Evolutionary conservation across 1,140 invertebrate genomes (phyloP).

Genomic region (Drosophila fuyamai): DNA sequence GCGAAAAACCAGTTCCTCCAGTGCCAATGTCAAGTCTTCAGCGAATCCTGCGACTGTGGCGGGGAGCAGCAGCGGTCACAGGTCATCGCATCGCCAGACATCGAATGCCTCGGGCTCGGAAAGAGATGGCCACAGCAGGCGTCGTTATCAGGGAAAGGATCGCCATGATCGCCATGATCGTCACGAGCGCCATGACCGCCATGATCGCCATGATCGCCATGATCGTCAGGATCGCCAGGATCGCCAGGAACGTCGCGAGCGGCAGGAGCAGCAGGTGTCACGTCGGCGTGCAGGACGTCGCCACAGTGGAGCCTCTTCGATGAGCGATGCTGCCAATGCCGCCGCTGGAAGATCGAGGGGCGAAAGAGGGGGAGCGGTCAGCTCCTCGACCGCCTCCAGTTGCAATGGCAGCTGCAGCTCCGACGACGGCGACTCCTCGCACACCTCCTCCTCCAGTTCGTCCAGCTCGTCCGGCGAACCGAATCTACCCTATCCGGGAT

Average conservation of each 20-base stretch:
- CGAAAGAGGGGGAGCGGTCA: slow-evolving; percentile 33
- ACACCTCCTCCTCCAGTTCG: slow-evolving; percentile 78
- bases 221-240: slow-evolving; percentile 15
- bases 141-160: slow-evolving; percentile 54
- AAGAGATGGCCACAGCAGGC: slow-evolving; percentile 10
- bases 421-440: slow-evolving; percentile 86
- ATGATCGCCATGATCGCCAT: slow-evolving; percentile 2
- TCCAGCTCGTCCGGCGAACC: slow-evolving; percentile 86
- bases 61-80: background rate
- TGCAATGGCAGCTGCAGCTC: slow-evolving; percentile 85
- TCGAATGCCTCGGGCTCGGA: slow-evolving; percentile 40
- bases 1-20: slow-evolving; percentile 79
- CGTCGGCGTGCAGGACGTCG: slow-evolving; percentile 51
- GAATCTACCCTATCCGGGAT: slow-evolving; percentile 94
- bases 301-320: slow-evolving; percentile 63
- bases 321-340: slow-evolving; percentile 43
- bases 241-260: slow-evolving; percentile 1
- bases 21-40: slow-evolving; percentile 49
- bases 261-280: slow-evolving; percentile 23
- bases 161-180: slow-evolving; percentile 3
- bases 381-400: slow-evolving; percentile 70
- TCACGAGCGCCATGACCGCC: background rate
- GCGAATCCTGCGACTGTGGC: slow-evolving; percentile 29
- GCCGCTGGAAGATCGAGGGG: slow-evolving; percentile 4
- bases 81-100: slow-evolving; percentile 25